Evolutionary conservation across 2,888 invertebrate genomes (phyloP), one percentile per base, ranked within the genome.

Genomic region (Polymixis flavicincta): DNA sequence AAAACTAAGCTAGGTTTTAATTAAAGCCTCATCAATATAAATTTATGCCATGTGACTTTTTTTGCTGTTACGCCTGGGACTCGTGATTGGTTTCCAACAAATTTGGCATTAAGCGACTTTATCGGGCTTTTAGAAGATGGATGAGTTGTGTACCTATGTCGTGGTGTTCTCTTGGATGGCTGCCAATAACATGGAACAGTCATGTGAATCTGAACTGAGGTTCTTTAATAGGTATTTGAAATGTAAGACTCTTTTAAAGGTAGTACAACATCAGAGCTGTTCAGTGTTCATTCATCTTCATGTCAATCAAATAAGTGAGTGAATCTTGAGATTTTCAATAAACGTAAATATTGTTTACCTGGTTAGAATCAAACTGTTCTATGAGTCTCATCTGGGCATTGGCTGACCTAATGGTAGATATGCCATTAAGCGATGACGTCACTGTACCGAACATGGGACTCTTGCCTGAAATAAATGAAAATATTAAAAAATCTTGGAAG

Each of bases 361-460:
- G 97, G 85, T 96, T 94, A 4, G 89, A 89, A 87, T 97, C 97
- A 88, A 98, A 98, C 66, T 97, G 97, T 7, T 94, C 89, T 63
- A 97, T 97, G 54, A 98, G 97, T 80, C 97, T 96, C 0, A 96
- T 89, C 90, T 98, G 97, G 1, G 97, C 97, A 25, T 97, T 95
- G 70, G 97, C 97, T 0, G 98, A 98, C 87, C 98, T 95, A 64
- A 98, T 98, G 0, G 98, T 98, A 0, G 97, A 96, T 28, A 98
- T 97, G 1, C 98, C 98, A 86, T 97, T 97, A 1, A 98, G 94
- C 0, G 98, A 97, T 25, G 98, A 97, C 68, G 97, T 97, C 37
- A 98, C 96, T 94, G 98, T 98, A 0, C 98, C 97, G 89, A 98
- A 98, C 0, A 98, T 97, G 0, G 98, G 98, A 88, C 98, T 98